Conservation (phyloP, 2,888 invertebrate genomes). For the Dastarcus helophoroides region DNA sequence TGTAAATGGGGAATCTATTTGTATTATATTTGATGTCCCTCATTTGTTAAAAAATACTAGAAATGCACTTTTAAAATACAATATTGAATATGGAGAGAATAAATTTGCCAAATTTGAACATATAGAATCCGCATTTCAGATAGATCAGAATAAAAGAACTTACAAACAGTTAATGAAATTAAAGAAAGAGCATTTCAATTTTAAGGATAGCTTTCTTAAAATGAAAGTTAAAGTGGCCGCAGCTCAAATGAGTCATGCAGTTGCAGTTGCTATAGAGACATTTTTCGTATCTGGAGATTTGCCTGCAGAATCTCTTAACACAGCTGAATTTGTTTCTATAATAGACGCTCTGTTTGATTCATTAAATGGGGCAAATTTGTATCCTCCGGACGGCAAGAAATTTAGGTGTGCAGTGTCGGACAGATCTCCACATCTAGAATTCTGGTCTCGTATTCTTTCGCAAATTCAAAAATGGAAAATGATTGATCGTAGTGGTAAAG, state of each 20-base stretch:
- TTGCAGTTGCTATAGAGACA: constrained; percentile 9
- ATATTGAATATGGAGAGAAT: constrained; percentile 5
- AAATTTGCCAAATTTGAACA: constrained; percentile 11
- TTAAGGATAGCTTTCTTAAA: constrained; percentile 9
- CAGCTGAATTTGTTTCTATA: constrained; percentile 10
- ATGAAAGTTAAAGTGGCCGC: constrained; percentile 13
- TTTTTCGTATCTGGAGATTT: constrained; percentile 3
- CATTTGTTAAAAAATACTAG: constrained; percentile 12
- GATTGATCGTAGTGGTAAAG: not conserved
- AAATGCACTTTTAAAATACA: constrained; percentile 10
- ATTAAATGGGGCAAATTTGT: constrained; percentile 5
- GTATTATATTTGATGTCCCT: constrained; percentile 12
- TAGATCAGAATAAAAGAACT: constrained; percentile 9
- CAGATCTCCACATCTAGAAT: constrained; percentile 8
- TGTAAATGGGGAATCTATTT: constrained; percentile 8
- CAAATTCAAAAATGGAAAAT: constrained; percentile 4
- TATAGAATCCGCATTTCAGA: constrained; percentile 8
- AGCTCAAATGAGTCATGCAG: constrained; percentile 8
- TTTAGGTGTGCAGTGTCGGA: constrained; percentile 1
- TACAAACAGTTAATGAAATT: constrained; percentile 9
- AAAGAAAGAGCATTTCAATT: constrained; percentile 7
- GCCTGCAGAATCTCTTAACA: constrained; percentile 8
- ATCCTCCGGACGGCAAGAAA: constrained; percentile 7
- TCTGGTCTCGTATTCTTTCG: constrained; percentile 7
- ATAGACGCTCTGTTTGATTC: constrained; percentile 10